These are phyloP conservation scores for Neoaliturus tenellus DNA, from an alignment of 2,888 invertebrate species.

Conservation along the genomic window DNA sequence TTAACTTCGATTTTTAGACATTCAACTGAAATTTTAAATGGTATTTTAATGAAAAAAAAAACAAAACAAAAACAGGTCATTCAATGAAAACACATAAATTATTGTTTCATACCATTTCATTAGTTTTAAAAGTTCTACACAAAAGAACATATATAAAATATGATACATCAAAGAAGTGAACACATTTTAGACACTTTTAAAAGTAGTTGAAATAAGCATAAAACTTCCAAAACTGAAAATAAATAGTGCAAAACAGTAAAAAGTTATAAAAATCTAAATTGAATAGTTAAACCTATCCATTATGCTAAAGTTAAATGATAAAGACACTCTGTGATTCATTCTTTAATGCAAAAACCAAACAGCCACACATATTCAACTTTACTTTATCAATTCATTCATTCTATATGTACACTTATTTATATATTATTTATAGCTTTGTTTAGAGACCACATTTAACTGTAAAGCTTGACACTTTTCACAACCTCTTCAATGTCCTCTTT, in stretches of 20 bases:
- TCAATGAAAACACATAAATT: neutral
- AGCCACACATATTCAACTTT: slow-evolving; percentile 14
- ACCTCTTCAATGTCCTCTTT: slow-evolving; percentile 89
- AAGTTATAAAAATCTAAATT: slow-evolving; percentile 28
- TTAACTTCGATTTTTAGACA: too few species aligned
- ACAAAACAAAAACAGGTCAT: too few species aligned
- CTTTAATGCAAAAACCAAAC: slow-evolving; percentile 11
- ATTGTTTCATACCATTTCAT: slow-evolving; percentile 12
- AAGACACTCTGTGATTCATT: neutral
- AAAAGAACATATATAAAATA: slow-evolving; percentile 27
- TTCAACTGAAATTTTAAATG: too few species aligned
- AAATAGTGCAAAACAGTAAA: slow-evolving; percentile 43
- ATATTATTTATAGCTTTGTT: slow-evolving; percentile 36
- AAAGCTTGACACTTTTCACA: slow-evolving; percentile 76
- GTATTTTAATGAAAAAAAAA: too few species aligned
- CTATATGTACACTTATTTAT: slow-evolving; percentile 48
- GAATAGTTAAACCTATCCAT: slow-evolving; percentile 41
- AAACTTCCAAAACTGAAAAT: slow-evolving; percentile 3
- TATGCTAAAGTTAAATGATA: slow-evolving; percentile 8
- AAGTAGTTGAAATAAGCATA: neutral
- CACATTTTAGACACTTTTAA: slow-evolving; percentile 6
- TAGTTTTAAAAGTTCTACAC: slow-evolving; percentile 25
- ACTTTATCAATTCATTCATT: slow-evolving; percentile 22
- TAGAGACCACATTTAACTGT: slow-evolving; percentile 33
- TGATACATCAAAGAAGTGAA: neutral